These are phyloP conservation scores for Sylvia borin DNA, from an alignment of 2,797 vertebrate species.

Conservation along the genomic window DNA sequence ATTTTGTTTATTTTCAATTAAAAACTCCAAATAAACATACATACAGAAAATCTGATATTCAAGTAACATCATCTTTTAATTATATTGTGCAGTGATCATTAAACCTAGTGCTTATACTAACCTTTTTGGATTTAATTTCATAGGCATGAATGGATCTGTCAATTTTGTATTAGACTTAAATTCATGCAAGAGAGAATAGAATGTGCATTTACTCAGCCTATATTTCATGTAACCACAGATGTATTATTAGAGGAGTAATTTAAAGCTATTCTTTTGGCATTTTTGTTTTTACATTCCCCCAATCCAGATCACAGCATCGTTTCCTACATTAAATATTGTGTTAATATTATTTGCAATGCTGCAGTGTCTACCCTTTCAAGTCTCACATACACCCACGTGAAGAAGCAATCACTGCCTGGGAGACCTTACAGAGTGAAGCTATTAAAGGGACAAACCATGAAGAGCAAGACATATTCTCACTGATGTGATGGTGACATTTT, in stretches of 20 bases:
- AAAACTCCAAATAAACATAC: constrained; percentile 76
- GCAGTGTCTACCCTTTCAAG: background rate
- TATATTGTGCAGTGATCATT: constrained; percentile 56
- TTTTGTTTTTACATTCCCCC: constrained; percentile 4
- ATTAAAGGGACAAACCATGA: background rate
- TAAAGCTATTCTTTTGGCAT: background rate
- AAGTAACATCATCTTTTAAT: constrained; percentile 75
- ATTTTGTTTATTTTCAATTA: constrained; percentile 83
- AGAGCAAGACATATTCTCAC: background rate
- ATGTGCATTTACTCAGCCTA: background rate
- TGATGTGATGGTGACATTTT: background rate
- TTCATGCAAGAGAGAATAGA: background rate
- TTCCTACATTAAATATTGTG: background rate
- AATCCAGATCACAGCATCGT: constrained; percentile 19
- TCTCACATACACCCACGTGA: background rate
- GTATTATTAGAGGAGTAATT: constrained; percentile 45
- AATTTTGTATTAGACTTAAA: constrained; percentile 27
- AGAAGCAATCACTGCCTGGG: background rate
- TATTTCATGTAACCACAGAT: constrained; percentile 19
- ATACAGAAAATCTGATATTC: constrained; percentile 70
- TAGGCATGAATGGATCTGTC: constrained; percentile 22
- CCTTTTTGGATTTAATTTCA: constrained; percentile 12
- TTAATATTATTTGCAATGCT: background rate
- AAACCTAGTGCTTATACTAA: constrained; percentile 63
- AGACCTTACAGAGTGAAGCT: background rate